Evolutionary conservation across 1,140 invertebrate genomes (phyloP).

Genomic region (Eriosoma lanigerum): DNA sequence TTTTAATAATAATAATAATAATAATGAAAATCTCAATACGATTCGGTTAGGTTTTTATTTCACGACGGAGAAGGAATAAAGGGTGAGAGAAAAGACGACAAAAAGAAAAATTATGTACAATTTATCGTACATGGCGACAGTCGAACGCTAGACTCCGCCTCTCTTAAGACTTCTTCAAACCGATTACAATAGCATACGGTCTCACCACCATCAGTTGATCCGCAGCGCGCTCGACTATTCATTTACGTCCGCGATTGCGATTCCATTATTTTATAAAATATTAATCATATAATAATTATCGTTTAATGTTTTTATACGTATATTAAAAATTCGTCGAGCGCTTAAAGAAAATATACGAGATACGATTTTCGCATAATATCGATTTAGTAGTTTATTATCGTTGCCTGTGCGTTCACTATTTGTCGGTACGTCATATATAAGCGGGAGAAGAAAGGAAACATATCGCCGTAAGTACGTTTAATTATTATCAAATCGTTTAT

Average conservation of each 20-base stretch:
- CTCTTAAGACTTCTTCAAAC: conserved; percentile 48
- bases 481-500: too few relatives aligned
- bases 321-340: too few relatives aligned
- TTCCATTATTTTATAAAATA: neutral
- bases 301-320: too few relatives aligned
- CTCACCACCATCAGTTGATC: conserved; percentile 37
- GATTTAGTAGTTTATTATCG: too few relatives aligned
- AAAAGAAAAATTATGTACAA: conserved; percentile 26
- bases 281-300: neutral
- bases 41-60: neutral
- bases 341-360: too few relatives aligned
- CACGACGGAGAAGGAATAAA: neutral
- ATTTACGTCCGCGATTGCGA: neutral
- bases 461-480: too few relatives aligned
- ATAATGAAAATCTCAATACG: conserved; percentile 9
- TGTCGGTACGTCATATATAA: too few relatives aligned
- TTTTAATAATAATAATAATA: neutral
- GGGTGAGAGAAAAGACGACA: conserved; percentile 11
- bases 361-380: too few relatives aligned
- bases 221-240: conserved; percentile 17
- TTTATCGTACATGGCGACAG: conserved; percentile 28
- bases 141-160: conserved; percentile 38
- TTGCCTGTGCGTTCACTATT: too few relatives aligned
- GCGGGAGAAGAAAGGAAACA: too few relatives aligned
- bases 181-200: conserved; percentile 16